Conservation (phyloP, 2,797 vertebrate species). For the Anas bahamensis region DNA sequence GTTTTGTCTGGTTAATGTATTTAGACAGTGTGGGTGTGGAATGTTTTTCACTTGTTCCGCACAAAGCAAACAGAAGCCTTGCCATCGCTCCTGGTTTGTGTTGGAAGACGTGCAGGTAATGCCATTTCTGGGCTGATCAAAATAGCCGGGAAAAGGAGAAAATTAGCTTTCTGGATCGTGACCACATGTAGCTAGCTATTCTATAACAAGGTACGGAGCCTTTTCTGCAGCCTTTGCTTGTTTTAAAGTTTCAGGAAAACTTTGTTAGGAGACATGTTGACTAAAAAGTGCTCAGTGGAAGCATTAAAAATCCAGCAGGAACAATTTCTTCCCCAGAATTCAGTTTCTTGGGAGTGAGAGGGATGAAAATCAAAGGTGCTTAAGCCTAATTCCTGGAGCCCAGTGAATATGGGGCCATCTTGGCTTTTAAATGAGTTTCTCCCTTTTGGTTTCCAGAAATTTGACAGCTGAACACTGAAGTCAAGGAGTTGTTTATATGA, state of each 20-base stretch:
- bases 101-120: slow-evolving; percentile 22
- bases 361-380: not conserved
- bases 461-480: not conserved
- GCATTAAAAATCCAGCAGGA: not conserved
- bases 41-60: slow-evolving; percentile 15
- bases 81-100: slow-evolving; percentile 17
- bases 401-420: not conserved
- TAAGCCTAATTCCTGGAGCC: not conserved
- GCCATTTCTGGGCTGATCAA: not conserved
- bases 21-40: not conserved
- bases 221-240: not conserved
- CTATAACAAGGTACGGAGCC: not conserved
- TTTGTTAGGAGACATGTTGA: not conserved
- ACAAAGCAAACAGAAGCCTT: slow-evolving; percentile 11
- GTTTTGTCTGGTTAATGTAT: not conserved
- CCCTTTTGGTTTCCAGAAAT: not conserved
- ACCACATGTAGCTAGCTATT: not conserved
- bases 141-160: not conserved
- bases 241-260: not conserved
- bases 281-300: not conserved
- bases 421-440: not conserved
- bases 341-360: not conserved
- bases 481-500: not conserved
- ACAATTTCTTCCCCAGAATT: not conserved
- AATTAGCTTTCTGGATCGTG: not conserved